These are phyloP conservation scores for Saiga tatarica DNA, from an alignment of 2,113 vertebrate species.

Conservation along the genomic window DNA sequence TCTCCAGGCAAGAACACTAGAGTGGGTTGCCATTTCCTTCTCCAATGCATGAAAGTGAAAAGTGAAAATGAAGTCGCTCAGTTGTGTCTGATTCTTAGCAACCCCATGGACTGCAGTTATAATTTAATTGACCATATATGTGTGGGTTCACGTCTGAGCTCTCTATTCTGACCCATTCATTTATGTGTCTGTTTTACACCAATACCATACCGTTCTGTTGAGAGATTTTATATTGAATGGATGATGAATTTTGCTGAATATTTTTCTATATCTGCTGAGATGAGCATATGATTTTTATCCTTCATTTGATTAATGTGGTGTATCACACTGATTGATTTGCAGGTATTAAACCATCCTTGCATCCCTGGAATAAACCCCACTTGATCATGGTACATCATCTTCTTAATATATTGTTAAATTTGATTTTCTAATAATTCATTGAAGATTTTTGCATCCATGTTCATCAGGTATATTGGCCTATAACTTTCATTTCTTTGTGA, in stretches of 20 bases:
- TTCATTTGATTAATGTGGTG: background rate
- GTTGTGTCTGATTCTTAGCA: too few species aligned
- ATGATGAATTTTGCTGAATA: background rate
- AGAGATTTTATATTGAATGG: background rate
- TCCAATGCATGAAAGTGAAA: too few species aligned
- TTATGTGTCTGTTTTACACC: background rate
- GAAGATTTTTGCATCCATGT: background rate
- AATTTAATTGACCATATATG: background rate
- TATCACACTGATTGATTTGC: background rate
- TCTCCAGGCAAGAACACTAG: too few species aligned
- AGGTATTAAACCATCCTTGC: background rate
- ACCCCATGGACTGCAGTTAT: background rate
- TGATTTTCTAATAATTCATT: background rate
- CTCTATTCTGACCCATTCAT: background rate
- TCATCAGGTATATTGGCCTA: background rate
- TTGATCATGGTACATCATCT: background rate
- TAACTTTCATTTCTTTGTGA: background rate
- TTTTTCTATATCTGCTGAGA: background rate
- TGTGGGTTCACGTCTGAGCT: background rate
- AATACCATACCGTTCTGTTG: background rate
- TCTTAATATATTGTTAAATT: background rate
- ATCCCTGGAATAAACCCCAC: background rate
- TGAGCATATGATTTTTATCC: background rate
- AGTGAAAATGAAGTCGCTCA: too few species aligned
- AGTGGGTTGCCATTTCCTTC: too few species aligned